phyloP scores from a whole-genome alignment of 2,113 vertebrate species.

The Proterorhinus semilunaris region DNA sequence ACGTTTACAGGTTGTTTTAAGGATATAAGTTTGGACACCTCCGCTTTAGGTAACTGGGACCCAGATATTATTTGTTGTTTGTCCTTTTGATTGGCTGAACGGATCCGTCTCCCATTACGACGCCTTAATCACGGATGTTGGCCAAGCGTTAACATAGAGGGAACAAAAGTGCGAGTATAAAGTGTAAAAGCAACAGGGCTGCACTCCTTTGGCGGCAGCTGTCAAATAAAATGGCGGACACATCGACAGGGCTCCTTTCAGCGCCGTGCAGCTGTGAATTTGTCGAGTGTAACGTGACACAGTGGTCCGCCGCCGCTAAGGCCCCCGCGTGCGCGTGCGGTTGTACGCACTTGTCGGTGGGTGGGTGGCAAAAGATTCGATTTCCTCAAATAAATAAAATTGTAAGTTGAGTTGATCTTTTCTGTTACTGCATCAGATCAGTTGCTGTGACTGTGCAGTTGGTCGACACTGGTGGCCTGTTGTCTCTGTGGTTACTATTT shows the following conservation, averaged over 20 bases:
- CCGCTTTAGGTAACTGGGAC: too few relatives aligned
- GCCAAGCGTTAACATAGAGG: conserved; percentile 56
- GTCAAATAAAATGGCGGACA: conserved; percentile 66
- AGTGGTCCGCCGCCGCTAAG: conserved; percentile 46
- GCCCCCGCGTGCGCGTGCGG: neutral
- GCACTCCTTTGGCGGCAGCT: conserved; percentile 59
- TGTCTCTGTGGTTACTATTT: too few relatives aligned
- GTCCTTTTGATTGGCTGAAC: too few relatives aligned
- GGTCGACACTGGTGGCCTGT: too few relatives aligned
- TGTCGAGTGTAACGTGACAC: conserved; percentile 53
- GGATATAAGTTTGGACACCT: too few relatives aligned
- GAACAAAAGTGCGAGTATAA: conserved; percentile 52
- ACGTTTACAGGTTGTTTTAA: too few relatives aligned
- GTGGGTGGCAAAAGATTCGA: conserved; percentile 5
- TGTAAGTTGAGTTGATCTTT: neutral
- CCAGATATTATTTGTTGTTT: too few relatives aligned
- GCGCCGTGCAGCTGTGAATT: conserved; percentile 67
- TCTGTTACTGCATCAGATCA: too few relatives aligned
- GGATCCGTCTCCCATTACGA: too few relatives aligned
- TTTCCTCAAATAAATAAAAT: neutral
- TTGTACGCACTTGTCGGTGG: conserved; percentile 7
- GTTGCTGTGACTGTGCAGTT: too few relatives aligned
- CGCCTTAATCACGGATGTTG: conserved; percentile 60
- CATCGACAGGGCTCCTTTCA: conserved; percentile 61
- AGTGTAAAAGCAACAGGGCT: conserved; percentile 59